These are phyloP conservation scores for Heliconius ethilla DNA, from an alignment of 2,888 invertebrate genomes.

Conservation along the genomic window DNA sequence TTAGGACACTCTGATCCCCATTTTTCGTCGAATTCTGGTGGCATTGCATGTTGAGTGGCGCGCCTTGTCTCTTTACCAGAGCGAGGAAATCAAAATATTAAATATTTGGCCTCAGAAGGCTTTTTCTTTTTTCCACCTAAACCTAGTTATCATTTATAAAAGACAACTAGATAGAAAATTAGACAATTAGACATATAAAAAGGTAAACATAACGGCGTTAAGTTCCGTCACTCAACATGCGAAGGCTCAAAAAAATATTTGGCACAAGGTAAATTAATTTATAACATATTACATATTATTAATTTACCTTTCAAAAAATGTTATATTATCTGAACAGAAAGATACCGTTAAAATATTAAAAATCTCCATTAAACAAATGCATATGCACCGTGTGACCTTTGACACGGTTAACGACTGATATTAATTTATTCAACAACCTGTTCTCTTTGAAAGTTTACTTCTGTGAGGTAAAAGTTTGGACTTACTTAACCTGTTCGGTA, in stretches of 20 bases:
- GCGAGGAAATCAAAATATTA: no score
- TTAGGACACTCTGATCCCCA: no score
- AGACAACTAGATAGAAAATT: no score
- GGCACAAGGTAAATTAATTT: background rate
- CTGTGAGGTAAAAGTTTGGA: constrained; percentile 38
- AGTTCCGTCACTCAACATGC: no score
- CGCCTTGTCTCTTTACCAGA: no score
- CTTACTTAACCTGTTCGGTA: constrained; percentile 24
- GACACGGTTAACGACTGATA: constrained; percentile 34
- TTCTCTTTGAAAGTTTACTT: constrained; percentile 33
- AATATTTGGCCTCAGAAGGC: no score
- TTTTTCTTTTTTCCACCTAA: no score
- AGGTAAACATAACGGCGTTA: no score
- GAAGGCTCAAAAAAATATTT: background rate
- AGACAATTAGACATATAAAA: no score
- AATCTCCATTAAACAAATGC: constrained; percentile 3
- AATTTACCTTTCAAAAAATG: background rate
- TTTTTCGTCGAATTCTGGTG: no score
- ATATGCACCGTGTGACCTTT: constrained; percentile 36
- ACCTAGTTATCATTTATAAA: no score
- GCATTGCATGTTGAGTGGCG: no score
- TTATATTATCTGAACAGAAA: background rate
- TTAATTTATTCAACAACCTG: constrained; percentile 35
- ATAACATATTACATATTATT: background rate
- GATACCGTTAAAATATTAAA: constrained; percentile 9